These are phyloP conservation scores for Callipepla californica DNA, from an alignment of 2,113 vertebrate species.

Conservation along the genomic window DNA sequence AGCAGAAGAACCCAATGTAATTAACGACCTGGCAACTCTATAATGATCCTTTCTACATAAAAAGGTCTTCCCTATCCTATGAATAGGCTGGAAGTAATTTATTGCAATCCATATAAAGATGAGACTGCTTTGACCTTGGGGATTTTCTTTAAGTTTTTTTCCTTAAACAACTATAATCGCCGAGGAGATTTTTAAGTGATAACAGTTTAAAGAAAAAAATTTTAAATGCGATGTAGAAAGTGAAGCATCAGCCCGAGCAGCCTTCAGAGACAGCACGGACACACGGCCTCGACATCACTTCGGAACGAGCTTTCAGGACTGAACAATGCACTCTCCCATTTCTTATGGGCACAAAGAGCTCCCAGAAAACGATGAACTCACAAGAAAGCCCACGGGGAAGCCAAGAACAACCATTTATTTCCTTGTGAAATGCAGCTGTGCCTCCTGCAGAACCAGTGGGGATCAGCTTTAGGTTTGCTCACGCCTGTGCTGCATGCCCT, in stretches of 20 bases:
- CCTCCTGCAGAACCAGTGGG: fast-evolving
- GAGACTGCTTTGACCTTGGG: slow-evolving; percentile 67
- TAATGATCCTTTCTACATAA: slow-evolving; percentile 78
- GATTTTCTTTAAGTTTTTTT: slow-evolving; percentile 33
- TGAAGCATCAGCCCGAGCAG: slow-evolving; percentile 1
- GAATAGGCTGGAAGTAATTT: slow-evolving; percentile 74
- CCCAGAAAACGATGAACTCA: fast-evolving
- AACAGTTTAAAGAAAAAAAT: background rate
- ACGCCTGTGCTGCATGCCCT: fast-evolving
- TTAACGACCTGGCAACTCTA: slow-evolving; percentile 82
- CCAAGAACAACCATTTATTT: background rate
- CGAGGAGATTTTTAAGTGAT: slow-evolving; percentile 49
- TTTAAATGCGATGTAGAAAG: background rate
- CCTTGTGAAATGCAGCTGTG: fast-evolving
- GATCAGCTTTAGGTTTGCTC: background rate
- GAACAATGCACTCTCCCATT: background rate
- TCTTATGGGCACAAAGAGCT: background rate
- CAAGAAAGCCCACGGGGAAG: background rate
- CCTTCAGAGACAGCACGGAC: slow-evolving; percentile 31
- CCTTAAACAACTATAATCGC: slow-evolving; percentile 30
- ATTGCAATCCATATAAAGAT: slow-evolving; percentile 69
- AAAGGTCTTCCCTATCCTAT: slow-evolving; percentile 75
- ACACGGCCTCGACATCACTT: background rate
- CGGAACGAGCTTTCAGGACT: background rate
- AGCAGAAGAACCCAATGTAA: slow-evolving; percentile 76